Base-by-base conservation (phyloP, 2,888 invertebrate species). In the Chrysolina haemoptera region DNA sequence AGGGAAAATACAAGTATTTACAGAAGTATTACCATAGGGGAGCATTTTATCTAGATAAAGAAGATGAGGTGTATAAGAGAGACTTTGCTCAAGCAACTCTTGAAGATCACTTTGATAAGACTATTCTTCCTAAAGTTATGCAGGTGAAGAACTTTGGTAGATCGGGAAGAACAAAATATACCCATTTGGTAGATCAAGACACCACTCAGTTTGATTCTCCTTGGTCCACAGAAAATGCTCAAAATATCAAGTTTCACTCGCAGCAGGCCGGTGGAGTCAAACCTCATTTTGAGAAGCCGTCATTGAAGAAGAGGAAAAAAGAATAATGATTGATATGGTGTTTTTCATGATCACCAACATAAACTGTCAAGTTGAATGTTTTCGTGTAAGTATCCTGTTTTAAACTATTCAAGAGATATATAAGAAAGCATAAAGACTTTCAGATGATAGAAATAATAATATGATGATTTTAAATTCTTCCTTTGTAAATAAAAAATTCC, bases 11-110 rank as follows among this genome's bases (percentile, higher is more conserved):
- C 91, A 99, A 99, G 89, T 99, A 99, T 89, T 89, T 99, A 81
- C 99, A 99, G 89, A 99, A 99, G 87, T 99, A 99, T 88, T 99
- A 98, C 87, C 99, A 99, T 91, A 94, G 99, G 85, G 99, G 99
- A 14, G 99, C 97, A 3, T 99, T 99, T 91, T 99, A 97, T 87
- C 90, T 99, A 92, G 96, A 98, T 85, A 93, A 94, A 83, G 98
- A 98, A 80, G 96, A 98, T 69, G 94, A 94, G 48, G 94, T 98
- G 16, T 94, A 82, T 70, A 85, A 85, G 72, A 78, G 85, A 74
- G 85, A 85, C 67, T 85, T 85, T 75, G 83, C 85, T 1, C 85
- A 85, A 77, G 85, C 85, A 12, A 99, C 99, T 0, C 89, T 99
- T 83, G 99, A 99, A 84, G 99, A 99, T 92, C 98, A 98, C 88